phyloP scores from a whole-genome alignment of 2,888 invertebrate genomes.

The Mesoligia furuncula region DNA sequence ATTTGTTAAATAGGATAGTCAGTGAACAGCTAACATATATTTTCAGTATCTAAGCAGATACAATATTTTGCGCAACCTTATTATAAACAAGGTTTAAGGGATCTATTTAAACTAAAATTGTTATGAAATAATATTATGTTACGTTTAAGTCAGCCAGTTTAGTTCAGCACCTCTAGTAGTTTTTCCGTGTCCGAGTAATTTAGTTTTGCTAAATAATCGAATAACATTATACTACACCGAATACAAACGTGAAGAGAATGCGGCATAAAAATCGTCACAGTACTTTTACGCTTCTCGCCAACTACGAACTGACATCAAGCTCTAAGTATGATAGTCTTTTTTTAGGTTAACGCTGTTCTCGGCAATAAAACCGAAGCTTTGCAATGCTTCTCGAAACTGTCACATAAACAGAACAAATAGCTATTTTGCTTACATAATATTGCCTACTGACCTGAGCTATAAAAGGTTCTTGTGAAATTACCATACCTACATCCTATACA shows the following conservation, averaged over 20 bases:
- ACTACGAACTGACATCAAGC: slow-evolving; percentile 14
- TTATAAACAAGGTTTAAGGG: no score
- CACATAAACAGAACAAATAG: slow-evolving; percentile 58
- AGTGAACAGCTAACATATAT: no score
- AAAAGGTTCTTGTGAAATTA: slow-evolving; percentile 60
- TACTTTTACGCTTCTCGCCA: slow-evolving; percentile 24
- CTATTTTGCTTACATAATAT: slow-evolving; percentile 64
- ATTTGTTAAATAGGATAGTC: no score
- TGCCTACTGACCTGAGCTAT: slow-evolving; percentile 65
- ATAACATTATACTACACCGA: no score
- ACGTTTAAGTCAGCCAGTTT: no score
- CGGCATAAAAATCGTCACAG: slow-evolving; percentile 12
- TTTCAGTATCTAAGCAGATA: no score
- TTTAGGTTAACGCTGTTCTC: slow-evolving; percentile 51
- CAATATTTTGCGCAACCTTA: no score
- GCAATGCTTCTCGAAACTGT: slow-evolving; percentile 60
- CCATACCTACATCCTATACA: slow-evolving; percentile 32
- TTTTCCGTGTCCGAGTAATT: no score
- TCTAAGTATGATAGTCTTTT: slow-evolving; percentile 43
- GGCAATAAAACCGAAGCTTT: slow-evolving; percentile 43
- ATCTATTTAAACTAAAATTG: no score
- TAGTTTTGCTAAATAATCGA: no score
- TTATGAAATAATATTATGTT: no score
- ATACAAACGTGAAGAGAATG: slow-evolving; percentile 12
- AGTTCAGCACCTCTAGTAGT: no score